A percentile compares a stretch with the other conserved stretches of the same genome.
Conservation (phyloP, 2,113 vertebrate species). For the Cromileptes altivelis region DNA sequence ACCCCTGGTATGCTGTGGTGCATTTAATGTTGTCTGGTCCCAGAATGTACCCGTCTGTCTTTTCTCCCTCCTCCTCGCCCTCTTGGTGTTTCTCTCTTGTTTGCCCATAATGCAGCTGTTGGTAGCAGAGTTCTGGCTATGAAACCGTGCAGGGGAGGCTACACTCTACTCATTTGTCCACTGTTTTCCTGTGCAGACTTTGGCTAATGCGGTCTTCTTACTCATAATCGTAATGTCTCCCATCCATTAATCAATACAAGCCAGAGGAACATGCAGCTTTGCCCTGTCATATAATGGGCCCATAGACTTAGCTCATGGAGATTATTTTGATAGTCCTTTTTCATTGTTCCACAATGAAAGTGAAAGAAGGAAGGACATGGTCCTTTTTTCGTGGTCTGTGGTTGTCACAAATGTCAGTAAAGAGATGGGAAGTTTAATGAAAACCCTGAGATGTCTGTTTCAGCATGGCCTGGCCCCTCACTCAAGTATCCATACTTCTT, state of each 20-base stretch:
- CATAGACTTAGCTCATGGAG: conserved; percentile 45
- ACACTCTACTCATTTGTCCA: conserved; percentile 19
- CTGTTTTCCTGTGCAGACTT: conserved; percentile 41
- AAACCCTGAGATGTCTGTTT: conserved; percentile 80
- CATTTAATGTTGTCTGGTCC: conserved; percentile 47
- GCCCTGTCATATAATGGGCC: conserved; percentile 46
- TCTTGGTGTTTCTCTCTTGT: conserved; percentile 8
- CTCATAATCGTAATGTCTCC: conserved; percentile 46
- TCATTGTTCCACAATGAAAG: conserved; percentile 70
- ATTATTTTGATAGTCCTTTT: conserved; percentile 50
- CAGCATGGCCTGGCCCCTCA: conserved; percentile 64
- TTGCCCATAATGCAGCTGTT: conserved; percentile 34
- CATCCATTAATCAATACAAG: conserved; percentile 60
- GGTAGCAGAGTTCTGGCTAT: conserved; percentile 26
- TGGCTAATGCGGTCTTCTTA: conserved; percentile 28
- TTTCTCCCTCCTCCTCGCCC: background rate
- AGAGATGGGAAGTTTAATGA: conserved; percentile 72
- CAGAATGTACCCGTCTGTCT: conserved; percentile 29
- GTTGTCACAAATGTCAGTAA: conserved; percentile 77
- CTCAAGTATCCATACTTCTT: conserved; percentile 70
- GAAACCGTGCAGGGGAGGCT: conserved; percentile 17
- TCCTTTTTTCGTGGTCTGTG: conserved; percentile 62
- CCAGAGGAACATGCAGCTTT: conserved; percentile 54
- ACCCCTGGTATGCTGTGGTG: conserved; percentile 34
- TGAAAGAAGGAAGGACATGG: conserved; percentile 41